Percentiles rank a stretch among this genome's conserved stretches.
These are phyloP conservation scores for Xanthia togata DNA, from an alignment of 2,888 invertebrate genomes.

Conservation along the genomic window DNA sequence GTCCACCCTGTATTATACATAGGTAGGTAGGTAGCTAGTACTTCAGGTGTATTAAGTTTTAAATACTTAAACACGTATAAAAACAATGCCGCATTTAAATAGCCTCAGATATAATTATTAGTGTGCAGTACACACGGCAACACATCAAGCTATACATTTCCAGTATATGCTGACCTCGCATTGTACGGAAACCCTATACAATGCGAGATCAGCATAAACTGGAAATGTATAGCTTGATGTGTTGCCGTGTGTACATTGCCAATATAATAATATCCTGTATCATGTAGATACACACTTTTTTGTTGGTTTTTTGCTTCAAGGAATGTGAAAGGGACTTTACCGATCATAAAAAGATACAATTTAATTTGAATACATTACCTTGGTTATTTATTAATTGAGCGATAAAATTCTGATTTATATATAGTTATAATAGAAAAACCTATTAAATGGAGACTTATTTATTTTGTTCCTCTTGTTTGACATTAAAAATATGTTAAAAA, in stretches of 20 bases:
- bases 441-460: constrained; percentile 43
- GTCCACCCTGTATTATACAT: too few relatives aligned
- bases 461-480: constrained; percentile 44
- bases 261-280: constrained; percentile 52
- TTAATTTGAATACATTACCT: constrained; percentile 49
- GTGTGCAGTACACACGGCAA: not conserved
- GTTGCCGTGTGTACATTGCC: constrained; percentile 1
- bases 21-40: not conserved
- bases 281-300: constrained; percentile 41
- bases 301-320: constrained; percentile 51
- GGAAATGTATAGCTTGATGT: too few relatives aligned
- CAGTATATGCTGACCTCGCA: too few relatives aligned
- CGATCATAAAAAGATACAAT: constrained; percentile 32
- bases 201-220: too few relatives aligned
- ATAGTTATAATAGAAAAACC: constrained; percentile 9
- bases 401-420: constrained; percentile 35
- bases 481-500: constrained; percentile 44
- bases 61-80: not conserved
- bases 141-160: too few relatives aligned
- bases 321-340: constrained; percentile 63
- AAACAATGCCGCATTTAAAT: constrained; percentile 15
- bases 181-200: too few relatives aligned
- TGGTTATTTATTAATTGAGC: constrained; percentile 26
- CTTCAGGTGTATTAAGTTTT: not conserved
- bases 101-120: constrained; percentile 26